A percentile compares a stretch with the other conserved stretches of the same genome.
Evolutionary conservation across 2,113 vertebrate species (phyloP).

Genomic region (Myiopsitta monachus): DNA sequence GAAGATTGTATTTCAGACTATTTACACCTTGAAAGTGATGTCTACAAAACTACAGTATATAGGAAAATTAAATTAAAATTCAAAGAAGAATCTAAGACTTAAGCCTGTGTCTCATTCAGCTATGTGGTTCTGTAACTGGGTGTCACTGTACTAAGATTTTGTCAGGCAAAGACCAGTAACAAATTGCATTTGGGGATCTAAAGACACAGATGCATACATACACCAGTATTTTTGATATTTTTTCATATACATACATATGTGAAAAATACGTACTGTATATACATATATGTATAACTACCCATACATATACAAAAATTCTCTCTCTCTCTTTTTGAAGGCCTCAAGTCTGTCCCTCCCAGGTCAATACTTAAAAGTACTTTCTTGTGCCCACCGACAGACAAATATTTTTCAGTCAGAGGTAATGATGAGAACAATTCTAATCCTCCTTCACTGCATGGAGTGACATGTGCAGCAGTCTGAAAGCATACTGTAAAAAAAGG

Average conservation of each 20-base stretch:
- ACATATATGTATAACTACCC: not conserved
- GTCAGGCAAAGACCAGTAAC: not conserved
- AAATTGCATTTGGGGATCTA: not conserved
- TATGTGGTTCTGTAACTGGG: not conserved
- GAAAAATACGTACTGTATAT: not conserved
- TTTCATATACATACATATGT: not conserved
- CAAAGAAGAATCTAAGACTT: not conserved
- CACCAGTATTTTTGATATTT: not conserved
- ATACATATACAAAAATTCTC: not conserved
- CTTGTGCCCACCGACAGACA: no score
- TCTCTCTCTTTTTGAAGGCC: not conserved
- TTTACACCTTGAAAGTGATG: not conserved
- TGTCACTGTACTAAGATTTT: not conserved
- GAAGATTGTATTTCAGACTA: not conserved
- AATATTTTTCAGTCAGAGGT: not conserved
- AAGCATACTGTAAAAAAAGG: not conserved
- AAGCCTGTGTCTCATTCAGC: not conserved
- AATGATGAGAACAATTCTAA: not conserved
- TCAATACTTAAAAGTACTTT: not conserved
- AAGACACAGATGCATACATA: not conserved
- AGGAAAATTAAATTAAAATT: not conserved
- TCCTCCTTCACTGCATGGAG: not conserved
- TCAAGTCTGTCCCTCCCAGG: not conserved
- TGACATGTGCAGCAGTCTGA: accelerated
- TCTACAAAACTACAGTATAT: not conserved